Percentiles rank a stretch among this genome's conserved stretches.
phyloP scores from a whole-genome alignment of 2,797 vertebrate species.

The Phoxinus dragarum region DNA sequence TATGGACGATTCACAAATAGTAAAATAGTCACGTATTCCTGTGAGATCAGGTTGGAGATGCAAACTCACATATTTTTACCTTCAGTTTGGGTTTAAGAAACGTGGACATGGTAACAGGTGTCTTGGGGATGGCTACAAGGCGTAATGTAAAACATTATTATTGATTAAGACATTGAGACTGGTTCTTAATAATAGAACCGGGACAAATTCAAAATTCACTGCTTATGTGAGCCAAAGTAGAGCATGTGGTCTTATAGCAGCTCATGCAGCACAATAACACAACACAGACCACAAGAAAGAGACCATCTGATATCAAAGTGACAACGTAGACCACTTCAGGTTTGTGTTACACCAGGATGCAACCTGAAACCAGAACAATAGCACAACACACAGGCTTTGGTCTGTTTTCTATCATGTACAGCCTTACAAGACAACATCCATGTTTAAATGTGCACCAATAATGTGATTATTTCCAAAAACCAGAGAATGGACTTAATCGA shows the following conservation, averaged over 20 bases:
- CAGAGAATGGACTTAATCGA: neutral
- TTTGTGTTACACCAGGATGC: slow-evolving; percentile 43
- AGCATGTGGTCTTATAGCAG: neutral
- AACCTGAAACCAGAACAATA: slow-evolving; percentile 32
- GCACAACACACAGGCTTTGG: neutral
- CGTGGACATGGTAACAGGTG: slow-evolving; percentile 84
- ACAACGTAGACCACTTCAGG: neutral
- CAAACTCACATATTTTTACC: slow-evolving; percentile 80
- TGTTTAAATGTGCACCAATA: neutral
- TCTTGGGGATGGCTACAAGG: slow-evolving; percentile 65
- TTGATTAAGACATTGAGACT: slow-evolving; percentile 28
- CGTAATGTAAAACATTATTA: slow-evolving; percentile 54
- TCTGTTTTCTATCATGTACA: neutral
- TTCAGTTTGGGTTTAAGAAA: slow-evolving; percentile 91
- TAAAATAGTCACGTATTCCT: neutral
- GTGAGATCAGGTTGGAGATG: slow-evolving; percentile 26
- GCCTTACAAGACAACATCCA: neutral
- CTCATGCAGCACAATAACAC: slow-evolving; percentile 7
- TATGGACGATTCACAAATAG: neutral
- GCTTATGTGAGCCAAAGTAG: neutral
- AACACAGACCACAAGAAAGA: neutral
- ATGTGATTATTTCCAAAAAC: neutral
- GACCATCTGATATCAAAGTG: neutral
- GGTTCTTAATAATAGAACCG: neutral
- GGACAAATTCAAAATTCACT: neutral